phyloP scores from a whole-genome alignment of 1,140 invertebrate species.

The Drosophila pseudoobscura region DNA sequence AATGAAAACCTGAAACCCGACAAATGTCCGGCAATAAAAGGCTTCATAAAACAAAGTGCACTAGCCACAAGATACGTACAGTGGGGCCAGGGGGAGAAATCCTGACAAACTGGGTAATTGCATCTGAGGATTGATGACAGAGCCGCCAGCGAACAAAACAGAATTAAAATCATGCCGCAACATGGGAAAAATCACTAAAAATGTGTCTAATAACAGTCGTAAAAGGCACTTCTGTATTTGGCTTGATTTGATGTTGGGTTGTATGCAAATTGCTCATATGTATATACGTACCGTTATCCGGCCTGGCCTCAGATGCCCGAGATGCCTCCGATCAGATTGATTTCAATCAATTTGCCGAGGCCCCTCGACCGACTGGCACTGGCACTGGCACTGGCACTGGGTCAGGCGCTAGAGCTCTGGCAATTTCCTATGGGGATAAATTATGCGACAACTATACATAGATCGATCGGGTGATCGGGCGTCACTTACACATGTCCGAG shows the following conservation, averaged over 20 bases:
- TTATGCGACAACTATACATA: slow-evolving; percentile 63
- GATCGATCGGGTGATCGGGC: slow-evolving; percentile 26
- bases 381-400: slow-evolving; percentile 60
- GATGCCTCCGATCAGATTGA: slow-evolving; percentile 29
- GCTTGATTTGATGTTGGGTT: not conserved
- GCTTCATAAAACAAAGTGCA: slow-evolving; percentile 38
- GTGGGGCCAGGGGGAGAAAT: slow-evolving; percentile 1
- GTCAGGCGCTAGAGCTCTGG: slow-evolving; percentile 48
- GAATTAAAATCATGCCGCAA: not conserved
- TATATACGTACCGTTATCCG: slow-evolving; percentile 11
- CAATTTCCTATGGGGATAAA: slow-evolving; percentile 68
- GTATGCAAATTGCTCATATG: slow-evolving; percentile 32
- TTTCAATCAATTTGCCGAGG: slow-evolving; percentile 59
- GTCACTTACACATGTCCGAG: slow-evolving; percentile 74
- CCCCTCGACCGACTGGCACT: not conserved
- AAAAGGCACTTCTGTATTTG: slow-evolving; percentile 34
- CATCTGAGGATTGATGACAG: slow-evolving; percentile 60
- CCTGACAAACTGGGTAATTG: slow-evolving; percentile 41
- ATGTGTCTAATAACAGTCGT: too few species aligned
- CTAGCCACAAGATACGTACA: not conserved
- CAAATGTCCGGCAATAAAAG: slow-evolving; percentile 69
- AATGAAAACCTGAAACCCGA: slow-evolving; percentile 42
- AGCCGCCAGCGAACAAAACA: slow-evolving; percentile 26
- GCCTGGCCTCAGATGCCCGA: slow-evolving; percentile 1
- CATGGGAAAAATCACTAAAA: too few species aligned